Evolutionary conservation across 1,140 invertebrate species (phyloP).

Genomic region (Zaprionus africanus): DNA sequence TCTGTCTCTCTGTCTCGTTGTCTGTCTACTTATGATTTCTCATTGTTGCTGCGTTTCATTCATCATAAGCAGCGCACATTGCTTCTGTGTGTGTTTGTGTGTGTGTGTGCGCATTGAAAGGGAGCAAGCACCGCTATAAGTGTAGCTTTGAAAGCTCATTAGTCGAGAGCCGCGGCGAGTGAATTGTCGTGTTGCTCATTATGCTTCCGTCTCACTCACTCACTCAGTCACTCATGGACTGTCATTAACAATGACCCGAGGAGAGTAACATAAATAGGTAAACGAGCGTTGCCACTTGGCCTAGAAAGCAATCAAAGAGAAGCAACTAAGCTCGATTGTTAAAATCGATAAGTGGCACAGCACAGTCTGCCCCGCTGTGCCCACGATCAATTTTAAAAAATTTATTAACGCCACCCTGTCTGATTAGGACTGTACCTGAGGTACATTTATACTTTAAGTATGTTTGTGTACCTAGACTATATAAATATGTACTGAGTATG

Average conservation of each 20-base stretch:
- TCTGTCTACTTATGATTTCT: conserved; percentile 71
- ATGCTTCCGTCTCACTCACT: conserved; percentile 51
- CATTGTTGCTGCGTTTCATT: conserved; percentile 76
- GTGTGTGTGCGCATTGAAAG: neutral
- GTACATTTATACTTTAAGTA: neutral
- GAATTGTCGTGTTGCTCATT: conserved; percentile 57
- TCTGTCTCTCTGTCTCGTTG: conserved; percentile 16
- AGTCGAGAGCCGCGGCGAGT: conserved; percentile 34
- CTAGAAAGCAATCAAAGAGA: conserved; percentile 74
- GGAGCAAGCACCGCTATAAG: conserved; percentile 65
- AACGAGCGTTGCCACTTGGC: conserved; percentile 67
- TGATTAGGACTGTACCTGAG: conserved; percentile 66
- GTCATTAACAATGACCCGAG: conserved; percentile 65
- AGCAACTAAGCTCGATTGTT: conserved; percentile 3
- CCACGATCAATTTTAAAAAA: conserved; percentile 55
- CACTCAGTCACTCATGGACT: conserved; percentile 12
- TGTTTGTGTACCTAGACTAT: conserved; percentile 1
- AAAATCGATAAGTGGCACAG: conserved; percentile 8
- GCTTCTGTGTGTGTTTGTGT: conserved; percentile 39
- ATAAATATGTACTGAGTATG: conserved; percentile 7
- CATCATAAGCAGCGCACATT: conserved; percentile 44
- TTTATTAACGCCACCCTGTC: conserved; percentile 63
- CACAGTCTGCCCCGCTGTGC: too few relatives aligned
- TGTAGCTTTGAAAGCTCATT: conserved; percentile 71
- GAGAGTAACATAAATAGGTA: conserved; percentile 44